Evolutionary conservation across 2,113 vertebrate species (phyloP), one percentile per base, ranked within the genome.

Genomic region (Platichthys stellatus): DNA sequence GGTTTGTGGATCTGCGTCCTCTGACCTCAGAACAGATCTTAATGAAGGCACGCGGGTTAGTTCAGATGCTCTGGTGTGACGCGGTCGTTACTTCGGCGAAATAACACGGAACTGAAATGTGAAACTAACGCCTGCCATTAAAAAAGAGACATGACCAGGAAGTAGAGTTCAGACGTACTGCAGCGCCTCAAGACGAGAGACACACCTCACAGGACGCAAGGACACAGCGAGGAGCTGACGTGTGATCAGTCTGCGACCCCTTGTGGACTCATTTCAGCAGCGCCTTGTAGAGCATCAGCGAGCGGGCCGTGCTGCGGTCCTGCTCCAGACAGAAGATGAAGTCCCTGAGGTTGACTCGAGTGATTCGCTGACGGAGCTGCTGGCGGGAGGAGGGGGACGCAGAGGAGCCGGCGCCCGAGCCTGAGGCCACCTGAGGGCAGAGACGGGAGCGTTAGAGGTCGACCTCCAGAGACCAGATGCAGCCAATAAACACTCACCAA

Each of bases 241-340:
- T 57, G 54, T 4, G 10, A 57, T 20, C 53, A 31, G 7, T 14
- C 61, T 38, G 21, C n/a, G 21, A 49, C 6, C 61, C 18, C 3
- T 7, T 4, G 17, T 13, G 3, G 40, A 43, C 23, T 91, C 51
- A 93, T 54, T 93, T 92, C 53, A 93, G 85, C 86, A 96, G 92
- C 72, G 95, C 95, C 88, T 94, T 89, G 90, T 96, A 96, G 85
- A 96, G 95, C 85, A 89, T 88, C 6, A 96, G 92, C 4, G 95
- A 96, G 67, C 38, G 94, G 21, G 94, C 88, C 0, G 91, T 95
- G 47, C 91, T 91, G 49, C 89, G 88, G 35, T 96, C 95, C 93
- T 95, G 95, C 81, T 96, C 95, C 93, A 96, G 93, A 91, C 93
- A 96, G 86, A 95, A 94, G 93, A 96, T 95, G 90, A 96, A 95